phyloP scores from a whole-genome alignment of 35 echinoderm and acorn worm species.

The Strongylocentrotus purpuratus region DNA sequence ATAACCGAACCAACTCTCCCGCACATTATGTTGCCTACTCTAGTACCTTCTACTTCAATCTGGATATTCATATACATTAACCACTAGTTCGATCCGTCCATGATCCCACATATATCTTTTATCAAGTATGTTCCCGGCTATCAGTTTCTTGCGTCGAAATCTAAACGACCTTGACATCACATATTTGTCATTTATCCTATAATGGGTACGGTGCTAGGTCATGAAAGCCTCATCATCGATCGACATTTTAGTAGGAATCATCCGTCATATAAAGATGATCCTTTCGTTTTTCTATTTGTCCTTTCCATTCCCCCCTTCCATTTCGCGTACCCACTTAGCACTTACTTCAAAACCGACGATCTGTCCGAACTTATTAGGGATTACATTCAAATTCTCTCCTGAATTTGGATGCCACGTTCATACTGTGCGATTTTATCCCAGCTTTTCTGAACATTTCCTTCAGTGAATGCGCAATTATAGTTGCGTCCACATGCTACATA shows the following conservation, averaged over 20 bases:
- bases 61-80: not conserved
- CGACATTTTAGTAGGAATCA: not conserved
- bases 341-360: slow-evolving; percentile 9
- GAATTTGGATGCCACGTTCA: not conserved
- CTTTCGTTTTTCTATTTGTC: not conserved
- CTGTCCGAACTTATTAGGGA: not conserved
- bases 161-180: not conserved
- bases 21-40: too few species aligned
- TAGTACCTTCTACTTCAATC: too few species aligned
- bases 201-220: not conserved
- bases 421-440: not conserved
- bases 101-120: not conserved
- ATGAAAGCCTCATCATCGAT: not conserved
- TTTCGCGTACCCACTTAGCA: slow-evolving; percentile 8
- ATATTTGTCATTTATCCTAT: not conserved
- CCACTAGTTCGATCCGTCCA: not conserved
- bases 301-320: not conserved
- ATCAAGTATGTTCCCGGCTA: not conserved
- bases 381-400: not conserved
- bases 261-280: not conserved
- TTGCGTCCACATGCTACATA: too few species aligned
- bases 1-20: too few species aligned
- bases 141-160: not conserved
- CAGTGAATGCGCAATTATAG: too few species aligned
- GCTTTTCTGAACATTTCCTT: not conserved